Evolutionary conservation across 2,888 invertebrate species (phyloP).

Genomic region (Dromius quadrimaculatus): DNA sequence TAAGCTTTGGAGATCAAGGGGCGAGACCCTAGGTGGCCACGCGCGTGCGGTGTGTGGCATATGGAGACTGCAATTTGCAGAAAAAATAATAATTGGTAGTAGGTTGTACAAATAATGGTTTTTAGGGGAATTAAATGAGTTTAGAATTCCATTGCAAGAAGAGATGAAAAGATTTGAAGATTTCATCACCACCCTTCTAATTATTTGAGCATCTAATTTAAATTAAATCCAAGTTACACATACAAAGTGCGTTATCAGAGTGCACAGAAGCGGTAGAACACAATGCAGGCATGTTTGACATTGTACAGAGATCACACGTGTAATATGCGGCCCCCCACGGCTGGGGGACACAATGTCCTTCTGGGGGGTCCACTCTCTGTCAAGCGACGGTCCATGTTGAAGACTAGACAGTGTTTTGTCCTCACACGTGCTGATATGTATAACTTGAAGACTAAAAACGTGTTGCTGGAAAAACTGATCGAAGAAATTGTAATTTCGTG

Average conservation of each 20-base stretch:
- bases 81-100: neutral
- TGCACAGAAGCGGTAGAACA: neutral
- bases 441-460: no score
- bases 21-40: slow-evolving; percentile 20
- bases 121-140: no score
- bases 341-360: slow-evolving; percentile 41
- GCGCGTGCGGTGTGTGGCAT: slow-evolving; percentile 43
- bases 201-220: neutral
- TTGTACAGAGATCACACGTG: slow-evolving; percentile 38
- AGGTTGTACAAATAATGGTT: no score
- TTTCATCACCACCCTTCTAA: no score
- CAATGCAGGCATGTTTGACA: slow-evolving; percentile 4
- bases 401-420: neutral
- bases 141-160: no score
- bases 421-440: slow-evolving; percentile 14
- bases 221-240: neutral
- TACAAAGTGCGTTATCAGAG: neutral
- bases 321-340: slow-evolving; percentile 38
- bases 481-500: no score
- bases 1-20: neutral
- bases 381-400: neutral
- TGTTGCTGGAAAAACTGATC: no score
- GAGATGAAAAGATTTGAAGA: no score
- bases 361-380: slow-evolving; percentile 28
- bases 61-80: slow-evolving; percentile 38